Percentiles rank a stretch among this genome's conserved stretches.
Evolutionary conservation across 1,140 invertebrate species (phyloP).

Genomic region (Teleogryllus occipitalis): DNA sequence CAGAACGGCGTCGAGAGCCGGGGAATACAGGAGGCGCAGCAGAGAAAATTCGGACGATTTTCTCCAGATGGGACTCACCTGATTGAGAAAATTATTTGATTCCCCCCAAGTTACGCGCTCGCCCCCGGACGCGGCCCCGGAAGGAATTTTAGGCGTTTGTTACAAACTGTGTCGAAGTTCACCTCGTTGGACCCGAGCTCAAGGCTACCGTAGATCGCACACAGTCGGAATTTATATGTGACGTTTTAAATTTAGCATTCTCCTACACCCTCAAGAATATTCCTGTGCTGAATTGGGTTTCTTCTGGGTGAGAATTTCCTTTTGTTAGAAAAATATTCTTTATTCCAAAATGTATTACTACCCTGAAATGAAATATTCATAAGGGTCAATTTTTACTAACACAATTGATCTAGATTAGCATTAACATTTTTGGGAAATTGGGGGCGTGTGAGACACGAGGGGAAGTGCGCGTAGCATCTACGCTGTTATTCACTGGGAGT

Average conservation of each 20-base stretch:
- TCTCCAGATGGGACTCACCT: background rate
- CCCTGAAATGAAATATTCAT: too few relatives aligned
- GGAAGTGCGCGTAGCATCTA: too few relatives aligned
- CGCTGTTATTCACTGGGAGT: background rate
- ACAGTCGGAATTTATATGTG: background rate
- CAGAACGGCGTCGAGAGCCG: too few relatives aligned
- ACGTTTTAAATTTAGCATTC: background rate
- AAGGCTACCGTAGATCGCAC: background rate
- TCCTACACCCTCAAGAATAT: background rate
- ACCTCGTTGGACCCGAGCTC: background rate
- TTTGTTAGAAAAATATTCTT: background rate
- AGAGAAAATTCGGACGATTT: too few relatives aligned
- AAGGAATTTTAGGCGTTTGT: background rate
- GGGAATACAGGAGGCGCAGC: too few relatives aligned
- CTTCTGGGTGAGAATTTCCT: background rate
- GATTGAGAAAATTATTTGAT: constrained; percentile 1
- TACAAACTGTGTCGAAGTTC: background rate
- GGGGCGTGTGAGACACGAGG: too few relatives aligned
- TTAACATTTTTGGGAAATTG: background rate
- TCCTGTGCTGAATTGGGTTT: background rate
- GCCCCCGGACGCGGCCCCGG: too few relatives aligned
- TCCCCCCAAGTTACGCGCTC: background rate
- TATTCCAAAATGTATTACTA: too few relatives aligned
- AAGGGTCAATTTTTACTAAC: background rate
- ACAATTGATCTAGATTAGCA: background rate